Evolutionary conservation across 1,140 invertebrate genomes (phyloP), one percentile per base, ranked within the genome.

Genomic region (Atta cephalotes): DNA sequence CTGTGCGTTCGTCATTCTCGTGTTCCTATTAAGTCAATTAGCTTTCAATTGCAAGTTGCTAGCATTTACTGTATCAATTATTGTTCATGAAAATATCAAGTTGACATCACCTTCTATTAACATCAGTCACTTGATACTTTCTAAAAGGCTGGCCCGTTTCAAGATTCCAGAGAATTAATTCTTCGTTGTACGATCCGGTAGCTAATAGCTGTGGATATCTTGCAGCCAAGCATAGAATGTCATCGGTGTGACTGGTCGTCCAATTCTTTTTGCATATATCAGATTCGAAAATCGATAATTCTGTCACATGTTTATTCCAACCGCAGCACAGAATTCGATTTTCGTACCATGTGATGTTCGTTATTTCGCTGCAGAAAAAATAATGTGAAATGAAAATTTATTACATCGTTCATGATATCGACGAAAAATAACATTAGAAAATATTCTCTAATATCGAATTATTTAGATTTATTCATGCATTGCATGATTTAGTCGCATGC

Each of bases 111-210:
- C 92, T 93, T 86, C 71, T 74, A 53, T 39, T 89, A 65, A 92
- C 89, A 87, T 94, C 87, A 51, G 90, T 87, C 12, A 93, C 91
- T 66, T 92, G 85, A 68, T 92, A 94, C 58, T 88, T 91, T 93
- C 95, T 96, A 89, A 96, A 96, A 0, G 96, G 95, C 88, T 97
- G 96, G 0, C 97, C 97, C 1, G 97, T 97, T 91, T 97, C 97
- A 49, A 97, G 93, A 80, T 96, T 96, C 97, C 98, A 98, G 49
- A 98, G 95, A 72, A 98, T 95, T 14, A 98, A 95, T 93, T 98
- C 97, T 3, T 98, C 98, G 88, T 97, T 97, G 89, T 97, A 97
- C 51, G 95, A 96, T 84, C 95, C 96, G 1, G 97, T 98, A 16
- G 96, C 97, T 0, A 98, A 92, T 0, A 96, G 45, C 90, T 97